Conservation (phyloP, 2,888 invertebrate species). For the Pyralis farinalis region DNA sequence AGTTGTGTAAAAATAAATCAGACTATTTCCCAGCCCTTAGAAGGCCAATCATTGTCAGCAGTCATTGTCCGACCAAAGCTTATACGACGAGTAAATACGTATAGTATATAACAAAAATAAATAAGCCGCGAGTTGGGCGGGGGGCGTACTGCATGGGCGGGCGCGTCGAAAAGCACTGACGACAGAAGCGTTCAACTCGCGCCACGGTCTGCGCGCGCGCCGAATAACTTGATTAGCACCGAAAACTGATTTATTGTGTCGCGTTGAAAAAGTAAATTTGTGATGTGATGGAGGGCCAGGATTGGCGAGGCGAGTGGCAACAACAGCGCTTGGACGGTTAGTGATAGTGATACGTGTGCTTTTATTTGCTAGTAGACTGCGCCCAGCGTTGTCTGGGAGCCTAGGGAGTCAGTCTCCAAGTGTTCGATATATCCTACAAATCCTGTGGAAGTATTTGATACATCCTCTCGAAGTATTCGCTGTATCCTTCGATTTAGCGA, state of each 20-base stretch:
- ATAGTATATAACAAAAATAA: slow-evolving; percentile 51
- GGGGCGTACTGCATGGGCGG: slow-evolving; percentile 50
- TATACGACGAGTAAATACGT: not conserved
- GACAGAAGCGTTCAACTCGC: slow-evolving; percentile 85
- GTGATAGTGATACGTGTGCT: slow-evolving; percentile 47
- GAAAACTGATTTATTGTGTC: slow-evolving; percentile 77
- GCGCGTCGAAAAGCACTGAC: slow-evolving; percentile 81
- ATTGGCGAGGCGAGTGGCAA: slow-evolving; percentile 74
- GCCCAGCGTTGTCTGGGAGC: too few species aligned
- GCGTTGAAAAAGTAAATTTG: slow-evolving; percentile 77
- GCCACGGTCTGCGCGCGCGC: slow-evolving; percentile 64
- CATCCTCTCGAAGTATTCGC: too few species aligned
- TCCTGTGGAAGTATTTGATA: too few species aligned
- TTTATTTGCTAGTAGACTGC: too few species aligned
- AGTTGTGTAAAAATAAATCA: too few species aligned
- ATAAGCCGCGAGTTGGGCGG: slow-evolving; percentile 45
- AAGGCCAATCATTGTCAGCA: too few species aligned
- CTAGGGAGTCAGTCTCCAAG: too few species aligned
- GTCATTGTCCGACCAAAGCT: too few species aligned
- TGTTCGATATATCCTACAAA: too few species aligned
- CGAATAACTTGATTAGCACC: slow-evolving; percentile 57
- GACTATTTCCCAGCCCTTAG: too few species aligned
- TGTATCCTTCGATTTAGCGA: too few species aligned
- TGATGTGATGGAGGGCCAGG: slow-evolving; percentile 75
- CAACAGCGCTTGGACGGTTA: slow-evolving; percentile 71